Conservation (phyloP, 2,797 vertebrate species). For the Apogon hyalosoma region DNA sequence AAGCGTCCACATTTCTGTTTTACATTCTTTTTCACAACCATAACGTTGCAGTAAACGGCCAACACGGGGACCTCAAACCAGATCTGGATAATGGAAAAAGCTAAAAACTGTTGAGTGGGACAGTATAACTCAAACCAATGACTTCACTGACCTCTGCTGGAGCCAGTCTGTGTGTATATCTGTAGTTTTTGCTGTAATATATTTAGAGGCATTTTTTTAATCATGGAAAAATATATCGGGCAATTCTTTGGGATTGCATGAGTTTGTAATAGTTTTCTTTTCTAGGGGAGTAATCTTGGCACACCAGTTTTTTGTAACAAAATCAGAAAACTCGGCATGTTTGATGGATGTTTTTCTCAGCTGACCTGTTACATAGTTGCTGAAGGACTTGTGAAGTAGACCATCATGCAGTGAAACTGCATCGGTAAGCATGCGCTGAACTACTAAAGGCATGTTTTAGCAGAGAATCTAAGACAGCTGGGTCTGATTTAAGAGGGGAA, state of each 20-base stretch:
- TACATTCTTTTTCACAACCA: slow-evolving; percentile 26
- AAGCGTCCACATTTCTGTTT: neutral
- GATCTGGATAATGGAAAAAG: slow-evolving; percentile 27
- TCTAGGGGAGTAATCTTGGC: slow-evolving; percentile 74
- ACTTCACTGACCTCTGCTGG: slow-evolving; percentile 67
- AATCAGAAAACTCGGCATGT: slow-evolving; percentile 68
- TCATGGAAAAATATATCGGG: slow-evolving; percentile 77
- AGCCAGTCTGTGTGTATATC: slow-evolving; percentile 83
- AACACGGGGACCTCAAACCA: slow-evolving; percentile 19
- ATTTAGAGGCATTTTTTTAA: slow-evolving; percentile 86
- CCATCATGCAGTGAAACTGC: slow-evolving; percentile 36
- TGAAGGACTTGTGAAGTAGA: slow-evolving; percentile 36
- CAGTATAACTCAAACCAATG: slow-evolving; percentile 2
- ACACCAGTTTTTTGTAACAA: slow-evolving; percentile 71
- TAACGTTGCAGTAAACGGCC: slow-evolving; percentile 5
- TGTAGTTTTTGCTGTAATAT: slow-evolving; percentile 86
- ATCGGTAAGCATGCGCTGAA: slow-evolving; percentile 46
- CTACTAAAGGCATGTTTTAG: slow-evolving; percentile 33
- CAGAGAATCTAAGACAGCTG: slow-evolving; percentile 20
- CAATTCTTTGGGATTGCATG: slow-evolving; percentile 84
- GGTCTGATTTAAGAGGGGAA: slow-evolving; percentile 20
- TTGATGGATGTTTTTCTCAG: slow-evolving; percentile 46
- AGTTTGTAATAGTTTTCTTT: slow-evolving; percentile 81
- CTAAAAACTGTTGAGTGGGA: neutral
- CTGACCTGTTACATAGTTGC: slow-evolving; percentile 38